Conservation (phyloP, 1,140 invertebrate genomes). For the Bombus superbus region DNA sequence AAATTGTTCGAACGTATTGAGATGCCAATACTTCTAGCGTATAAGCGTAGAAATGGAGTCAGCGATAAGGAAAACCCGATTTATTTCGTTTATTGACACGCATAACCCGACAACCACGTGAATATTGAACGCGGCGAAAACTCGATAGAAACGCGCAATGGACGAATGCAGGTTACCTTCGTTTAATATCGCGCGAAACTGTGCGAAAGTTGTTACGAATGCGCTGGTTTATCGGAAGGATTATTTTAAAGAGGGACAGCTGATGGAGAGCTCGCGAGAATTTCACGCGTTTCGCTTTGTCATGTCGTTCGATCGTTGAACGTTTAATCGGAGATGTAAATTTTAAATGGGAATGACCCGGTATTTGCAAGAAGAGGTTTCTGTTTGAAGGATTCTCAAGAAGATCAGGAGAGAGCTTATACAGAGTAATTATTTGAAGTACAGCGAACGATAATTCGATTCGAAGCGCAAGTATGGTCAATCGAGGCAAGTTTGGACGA, state of each 20-base stretch:
- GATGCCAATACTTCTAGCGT: background rate
- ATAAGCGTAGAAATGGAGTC: background rate
- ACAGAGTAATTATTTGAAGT: background rate
- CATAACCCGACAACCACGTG: background rate
- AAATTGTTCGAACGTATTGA: background rate
- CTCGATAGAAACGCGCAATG: background rate
- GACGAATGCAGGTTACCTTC: background rate
- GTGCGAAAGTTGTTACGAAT: conserved; percentile 12
- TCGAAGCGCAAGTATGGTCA: background rate
- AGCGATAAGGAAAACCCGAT: background rate
- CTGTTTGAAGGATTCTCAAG: background rate
- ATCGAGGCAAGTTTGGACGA: conserved; percentile 6
- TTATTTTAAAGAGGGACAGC: background rate
- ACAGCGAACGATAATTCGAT: background rate
- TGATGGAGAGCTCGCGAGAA: background rate
- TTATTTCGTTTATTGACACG: background rate
- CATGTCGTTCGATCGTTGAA: background rate
- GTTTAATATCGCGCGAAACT: background rate
- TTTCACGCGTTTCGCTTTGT: background rate
- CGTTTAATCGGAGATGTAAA: background rate
- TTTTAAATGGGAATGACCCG: background rate
- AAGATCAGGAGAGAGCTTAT: background rate
- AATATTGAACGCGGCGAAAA: background rate
- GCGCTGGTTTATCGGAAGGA: background rate
- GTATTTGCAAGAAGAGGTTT: background rate